Percentiles rank a stretch among this genome's conserved stretches.
Conservation (phyloP, 2,888 invertebrate genomes). For the Heliconius erato region DNA sequence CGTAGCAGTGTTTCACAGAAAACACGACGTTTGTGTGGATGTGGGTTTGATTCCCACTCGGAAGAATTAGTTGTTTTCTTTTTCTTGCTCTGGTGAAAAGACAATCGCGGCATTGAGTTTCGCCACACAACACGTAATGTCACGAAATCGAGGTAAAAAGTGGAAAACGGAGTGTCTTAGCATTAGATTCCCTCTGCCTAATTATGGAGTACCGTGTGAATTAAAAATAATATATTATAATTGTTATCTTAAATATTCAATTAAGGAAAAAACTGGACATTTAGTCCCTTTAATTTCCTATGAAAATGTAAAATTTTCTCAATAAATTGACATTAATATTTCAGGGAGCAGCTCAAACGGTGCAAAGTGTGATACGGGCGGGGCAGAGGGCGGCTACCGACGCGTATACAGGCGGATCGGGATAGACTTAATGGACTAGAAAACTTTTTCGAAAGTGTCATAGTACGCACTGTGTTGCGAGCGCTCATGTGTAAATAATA, state of each 20-base stretch:
- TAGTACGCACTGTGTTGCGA: slow-evolving; percentile 82
- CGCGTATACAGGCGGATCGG: slow-evolving; percentile 80
- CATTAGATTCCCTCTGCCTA: too few species aligned
- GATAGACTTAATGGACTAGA: slow-evolving; percentile 56
- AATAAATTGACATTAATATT: slow-evolving; percentile 57
- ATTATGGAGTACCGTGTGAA: background rate
- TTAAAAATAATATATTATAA: background rate
- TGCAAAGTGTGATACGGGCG: slow-evolving; percentile 88
- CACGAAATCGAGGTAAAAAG: background rate
- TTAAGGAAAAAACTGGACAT: background rate
- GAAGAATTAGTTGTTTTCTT: too few species aligned
- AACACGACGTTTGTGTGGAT: background rate
- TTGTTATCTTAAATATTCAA: background rate
- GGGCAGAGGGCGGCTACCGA: slow-evolving; percentile 84
- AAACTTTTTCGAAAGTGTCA: slow-evolving; percentile 83
- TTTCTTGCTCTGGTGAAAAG: background rate
- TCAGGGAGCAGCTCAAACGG: slow-evolving; percentile 91
- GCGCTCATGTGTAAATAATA: slow-evolving; percentile 75
- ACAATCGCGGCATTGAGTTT: background rate
- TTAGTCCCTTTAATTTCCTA: background rate
- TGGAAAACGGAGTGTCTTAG: too few species aligned
- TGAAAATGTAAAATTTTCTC: background rate
- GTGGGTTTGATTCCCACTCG: background rate
- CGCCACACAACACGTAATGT: background rate
- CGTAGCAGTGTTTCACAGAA: too few species aligned